These are phyloP conservation scores for Petrophora chlorosata DNA, from an alignment of 2,888 invertebrate species.

Conservation along the genomic window DNA sequence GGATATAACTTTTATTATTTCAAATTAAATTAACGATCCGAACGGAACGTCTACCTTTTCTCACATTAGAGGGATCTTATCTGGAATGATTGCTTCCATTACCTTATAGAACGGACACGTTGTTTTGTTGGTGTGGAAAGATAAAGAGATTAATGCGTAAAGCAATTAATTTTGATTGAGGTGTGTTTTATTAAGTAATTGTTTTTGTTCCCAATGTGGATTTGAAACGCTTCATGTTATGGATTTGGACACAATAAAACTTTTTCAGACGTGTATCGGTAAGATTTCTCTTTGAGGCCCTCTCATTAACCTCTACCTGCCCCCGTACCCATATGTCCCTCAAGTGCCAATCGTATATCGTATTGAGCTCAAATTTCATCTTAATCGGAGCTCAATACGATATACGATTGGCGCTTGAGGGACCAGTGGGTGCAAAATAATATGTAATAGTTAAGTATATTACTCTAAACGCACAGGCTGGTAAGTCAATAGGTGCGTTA, in stretches of 20 bases:
- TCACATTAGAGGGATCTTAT: constrained; percentile 83
- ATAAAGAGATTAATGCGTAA: constrained; percentile 83
- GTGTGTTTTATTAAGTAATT: constrained; percentile 82
- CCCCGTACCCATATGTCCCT: too few relatives aligned
- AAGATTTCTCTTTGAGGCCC: constrained; percentile 15
- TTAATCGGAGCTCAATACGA: too few relatives aligned
- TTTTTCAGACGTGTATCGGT: constrained; percentile 29
- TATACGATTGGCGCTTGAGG: too few relatives aligned
- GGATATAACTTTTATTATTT: constrained; percentile 83
- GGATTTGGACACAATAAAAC: constrained; percentile 49
- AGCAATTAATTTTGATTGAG: constrained; percentile 83
- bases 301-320: not conserved
- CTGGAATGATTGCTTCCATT: constrained; percentile 83
- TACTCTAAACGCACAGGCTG: too few relatives aligned
- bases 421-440: too few relatives aligned
- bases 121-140: constrained; percentile 75
- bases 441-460: too few relatives aligned
- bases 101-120: constrained; percentile 76
- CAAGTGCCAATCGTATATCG: too few relatives aligned
- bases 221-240: constrained; percentile 67
- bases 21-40: constrained; percentile 82
- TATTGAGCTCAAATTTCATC: too few relatives aligned
- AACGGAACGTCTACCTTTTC: constrained; percentile 78
- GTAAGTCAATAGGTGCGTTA: too few relatives aligned
- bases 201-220: constrained; percentile 76